Evolutionary conservation across 1,140 invertebrate species (phyloP).

Genomic region (Drosophila kurseongensis): DNA sequence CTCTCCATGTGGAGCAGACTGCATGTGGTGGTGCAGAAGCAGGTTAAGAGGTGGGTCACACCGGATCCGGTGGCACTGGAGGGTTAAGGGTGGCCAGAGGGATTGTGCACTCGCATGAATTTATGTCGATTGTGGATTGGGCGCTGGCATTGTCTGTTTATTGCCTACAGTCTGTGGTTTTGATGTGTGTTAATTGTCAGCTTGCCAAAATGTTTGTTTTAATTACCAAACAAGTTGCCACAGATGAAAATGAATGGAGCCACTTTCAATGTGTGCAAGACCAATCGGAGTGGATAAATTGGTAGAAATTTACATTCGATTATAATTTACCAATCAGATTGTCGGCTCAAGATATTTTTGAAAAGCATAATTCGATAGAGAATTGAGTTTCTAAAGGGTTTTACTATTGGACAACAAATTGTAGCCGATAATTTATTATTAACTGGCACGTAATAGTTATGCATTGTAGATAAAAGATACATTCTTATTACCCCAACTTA

Average conservation of each 20-base stretch:
- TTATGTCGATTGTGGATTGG: constrained; percentile 79
- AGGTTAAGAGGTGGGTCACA: constrained; percentile 21
- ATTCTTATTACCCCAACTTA: too few species aligned
- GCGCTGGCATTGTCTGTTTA: constrained; percentile 36
- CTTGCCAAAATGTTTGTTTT: constrained; percentile 1
- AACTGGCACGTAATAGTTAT: too few species aligned
- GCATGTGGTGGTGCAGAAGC: constrained; percentile 16
- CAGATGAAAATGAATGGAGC: background rate
- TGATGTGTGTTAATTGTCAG: constrained; percentile 18
- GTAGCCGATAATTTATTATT: too few species aligned
- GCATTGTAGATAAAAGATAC: too few species aligned
- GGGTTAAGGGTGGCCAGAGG: constrained; percentile 26
- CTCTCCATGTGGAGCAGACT: constrained; percentile 59
- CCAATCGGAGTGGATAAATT: too few species aligned
- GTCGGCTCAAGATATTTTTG: too few species aligned
- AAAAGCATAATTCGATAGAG: too few species aligned
- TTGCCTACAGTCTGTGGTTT: background rate
- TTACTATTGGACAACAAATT: too few species aligned
- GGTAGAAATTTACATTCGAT: too few species aligned
- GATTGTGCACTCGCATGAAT: constrained; percentile 68
- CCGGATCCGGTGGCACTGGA: background rate
- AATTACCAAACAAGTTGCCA: background rate
- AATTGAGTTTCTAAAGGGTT: too few species aligned
- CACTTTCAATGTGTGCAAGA: background rate
- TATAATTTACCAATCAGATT: too few species aligned